Conservation (phyloP, 2,113 vertebrate species). For the Pituophis catenifer region DNA sequence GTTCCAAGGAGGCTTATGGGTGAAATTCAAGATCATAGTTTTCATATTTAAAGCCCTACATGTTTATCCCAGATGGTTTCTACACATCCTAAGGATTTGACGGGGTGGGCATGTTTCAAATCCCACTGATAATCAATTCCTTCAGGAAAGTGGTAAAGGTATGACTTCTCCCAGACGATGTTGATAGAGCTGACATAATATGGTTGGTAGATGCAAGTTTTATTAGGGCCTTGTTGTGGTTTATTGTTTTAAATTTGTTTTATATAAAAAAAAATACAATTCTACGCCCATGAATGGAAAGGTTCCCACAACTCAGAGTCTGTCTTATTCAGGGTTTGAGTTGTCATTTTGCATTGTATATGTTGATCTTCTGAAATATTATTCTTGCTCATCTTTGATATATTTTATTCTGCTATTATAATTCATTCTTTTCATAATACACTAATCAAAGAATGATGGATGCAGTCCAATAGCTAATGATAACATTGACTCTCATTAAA, state of each 20-base stretch:
- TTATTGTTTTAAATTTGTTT: background rate
- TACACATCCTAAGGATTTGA: background rate
- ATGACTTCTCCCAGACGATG: background rate
- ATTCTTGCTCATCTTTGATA: background rate
- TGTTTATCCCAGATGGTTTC: background rate
- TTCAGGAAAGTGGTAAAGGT: background rate
- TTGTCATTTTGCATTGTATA: conserved; percentile 23
- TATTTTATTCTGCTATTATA: conserved; percentile 1
- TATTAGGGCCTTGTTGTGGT: background rate
- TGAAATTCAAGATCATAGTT: background rate
- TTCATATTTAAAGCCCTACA: background rate
- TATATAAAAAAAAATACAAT: background rate
- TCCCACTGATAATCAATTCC: background rate
- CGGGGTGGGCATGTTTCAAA: background rate
- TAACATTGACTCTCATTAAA: conserved; percentile 13
- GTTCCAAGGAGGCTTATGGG: background rate
- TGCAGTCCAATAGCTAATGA: conserved; percentile 31
- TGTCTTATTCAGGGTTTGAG: conserved; percentile 17
- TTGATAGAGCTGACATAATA: background rate
- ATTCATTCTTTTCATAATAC: background rate
- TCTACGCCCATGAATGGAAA: background rate
- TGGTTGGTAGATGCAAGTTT: background rate
- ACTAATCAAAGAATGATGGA: conserved; percentile 13
- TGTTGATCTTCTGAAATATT: conserved; percentile 10
- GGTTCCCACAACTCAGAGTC: background rate